These are phyloP conservation scores for Tragulus kanchil DNA, from an alignment of 2,113 vertebrate species.

Conservation along the genomic window DNA sequence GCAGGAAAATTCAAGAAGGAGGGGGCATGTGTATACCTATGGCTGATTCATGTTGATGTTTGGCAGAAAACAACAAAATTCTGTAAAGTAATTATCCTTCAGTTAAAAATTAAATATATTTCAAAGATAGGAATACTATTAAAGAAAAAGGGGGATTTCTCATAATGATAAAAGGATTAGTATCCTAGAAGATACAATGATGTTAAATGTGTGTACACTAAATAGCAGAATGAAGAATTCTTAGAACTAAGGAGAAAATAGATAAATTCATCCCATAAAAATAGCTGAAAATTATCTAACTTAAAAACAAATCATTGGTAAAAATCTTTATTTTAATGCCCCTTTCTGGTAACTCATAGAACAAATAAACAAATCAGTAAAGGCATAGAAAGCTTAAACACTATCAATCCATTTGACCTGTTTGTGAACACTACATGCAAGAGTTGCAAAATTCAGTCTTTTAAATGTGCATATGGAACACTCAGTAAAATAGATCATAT, in stretches of 20 bases:
- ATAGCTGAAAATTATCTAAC: not conserved
- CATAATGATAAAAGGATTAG: not conserved
- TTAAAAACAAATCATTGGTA: not conserved
- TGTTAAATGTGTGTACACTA: not conserved
- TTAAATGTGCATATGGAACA: not conserved
- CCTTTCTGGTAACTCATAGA: not conserved
- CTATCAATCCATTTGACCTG: not conserved
- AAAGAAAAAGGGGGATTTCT: not conserved
- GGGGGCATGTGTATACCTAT: too few species aligned
- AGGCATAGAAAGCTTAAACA: not conserved
- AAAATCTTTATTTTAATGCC: not conserved
- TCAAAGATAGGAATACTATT: not conserved
- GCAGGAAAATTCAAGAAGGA: too few species aligned
- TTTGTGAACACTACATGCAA: not conserved
- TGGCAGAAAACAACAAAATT: too few species aligned
- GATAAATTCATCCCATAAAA: not conserved
- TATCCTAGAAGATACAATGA: not conserved
- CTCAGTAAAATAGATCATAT: not conserved
- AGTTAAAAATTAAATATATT: too few species aligned
- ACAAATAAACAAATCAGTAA: not conserved
- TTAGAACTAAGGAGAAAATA: not conserved
- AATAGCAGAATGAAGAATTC: not conserved
- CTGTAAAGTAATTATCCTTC: too few species aligned
- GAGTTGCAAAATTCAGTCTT: not conserved
- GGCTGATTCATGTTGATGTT: too few species aligned